Conservation (phyloP, 2,113 vertebrate genomes). For the Labrus mixtus region DNA sequence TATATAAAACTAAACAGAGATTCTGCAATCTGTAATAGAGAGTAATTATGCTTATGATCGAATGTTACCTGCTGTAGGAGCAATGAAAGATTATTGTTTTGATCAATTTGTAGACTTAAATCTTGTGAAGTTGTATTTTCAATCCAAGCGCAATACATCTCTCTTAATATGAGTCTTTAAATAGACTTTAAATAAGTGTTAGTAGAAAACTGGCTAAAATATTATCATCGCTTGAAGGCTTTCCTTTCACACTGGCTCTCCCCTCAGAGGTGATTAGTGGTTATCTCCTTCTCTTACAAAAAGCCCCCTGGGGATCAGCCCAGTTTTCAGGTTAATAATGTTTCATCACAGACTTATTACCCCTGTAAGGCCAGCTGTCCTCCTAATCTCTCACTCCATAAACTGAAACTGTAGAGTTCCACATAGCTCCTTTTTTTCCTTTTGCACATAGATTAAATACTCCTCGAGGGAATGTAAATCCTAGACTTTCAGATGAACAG, state of each 20-base stretch:
- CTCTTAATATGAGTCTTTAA: neutral
- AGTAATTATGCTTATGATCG: neutral
- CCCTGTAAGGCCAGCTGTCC: neutral
- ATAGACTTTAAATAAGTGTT: neutral
- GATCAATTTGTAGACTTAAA: neutral
- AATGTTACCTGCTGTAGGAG: no score
- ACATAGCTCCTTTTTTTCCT: neutral
- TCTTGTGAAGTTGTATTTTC: neutral
- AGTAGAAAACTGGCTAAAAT: neutral
- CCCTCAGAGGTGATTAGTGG: conserved; percentile 9
- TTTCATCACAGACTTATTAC: conserved; percentile 5
- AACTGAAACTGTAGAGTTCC: neutral
- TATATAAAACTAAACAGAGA: neutral
- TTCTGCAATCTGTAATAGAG: neutral
- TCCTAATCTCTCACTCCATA: neutral
- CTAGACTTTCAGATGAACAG: neutral
- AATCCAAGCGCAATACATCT: neutral
- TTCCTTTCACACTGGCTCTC: neutral
- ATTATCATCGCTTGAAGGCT: neutral
- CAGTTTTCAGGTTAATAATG: conserved; percentile 8
- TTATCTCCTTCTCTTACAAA: conserved; percentile 19
- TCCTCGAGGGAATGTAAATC: conserved; percentile 4
- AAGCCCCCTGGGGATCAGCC: neutral
- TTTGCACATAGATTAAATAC: neutral
- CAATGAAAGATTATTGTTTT: neutral